Evolutionary conservation across 1,140 invertebrate genomes (phyloP).

Genomic region (Caenorhabditis inopinata): DNA sequence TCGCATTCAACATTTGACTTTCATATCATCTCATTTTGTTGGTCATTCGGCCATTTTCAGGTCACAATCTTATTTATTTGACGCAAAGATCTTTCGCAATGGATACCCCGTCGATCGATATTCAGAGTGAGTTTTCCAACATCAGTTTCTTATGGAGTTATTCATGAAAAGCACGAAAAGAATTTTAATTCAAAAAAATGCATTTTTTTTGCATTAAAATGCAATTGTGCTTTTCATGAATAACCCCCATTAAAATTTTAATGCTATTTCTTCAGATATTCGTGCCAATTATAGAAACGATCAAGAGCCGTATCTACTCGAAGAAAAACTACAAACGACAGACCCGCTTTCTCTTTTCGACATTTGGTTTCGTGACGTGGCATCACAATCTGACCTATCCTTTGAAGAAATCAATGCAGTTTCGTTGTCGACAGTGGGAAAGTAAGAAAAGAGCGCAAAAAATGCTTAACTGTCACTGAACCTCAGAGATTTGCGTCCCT

Average conservation of each 20-base stretch:
- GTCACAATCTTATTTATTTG: neutral
- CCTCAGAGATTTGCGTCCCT: constrained; percentile 68
- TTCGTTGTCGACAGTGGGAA: constrained; percentile 43
- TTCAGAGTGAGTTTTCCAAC: constrained; percentile 31
- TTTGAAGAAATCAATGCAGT: constrained; percentile 51
- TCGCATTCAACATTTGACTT: neutral
- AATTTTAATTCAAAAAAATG: too few species aligned
- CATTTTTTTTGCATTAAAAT: too few species aligned
- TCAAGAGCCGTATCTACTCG: constrained; percentile 45
- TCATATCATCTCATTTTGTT: neutral
- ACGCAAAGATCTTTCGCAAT: neutral
- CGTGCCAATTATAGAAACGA: constrained; percentile 40
- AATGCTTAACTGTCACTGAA: too few species aligned
- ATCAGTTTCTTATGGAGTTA: too few species aligned
- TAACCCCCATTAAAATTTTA: neutral
- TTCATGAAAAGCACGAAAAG: too few species aligned
- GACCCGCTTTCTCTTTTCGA: constrained; percentile 48
- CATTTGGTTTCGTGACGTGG: constrained; percentile 47
- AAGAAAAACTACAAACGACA: constrained; percentile 35
- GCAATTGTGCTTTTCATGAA: too few species aligned
- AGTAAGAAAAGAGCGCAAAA: constrained; percentile 30
- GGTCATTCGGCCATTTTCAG: neutral
- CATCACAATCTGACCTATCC: constrained; percentile 3
- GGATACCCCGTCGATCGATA: constrained; percentile 37
- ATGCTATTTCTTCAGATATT: constrained; percentile 29